Conservation (phyloP, 2,797 vertebrate genomes). For the Alouatta caraya region DNA sequence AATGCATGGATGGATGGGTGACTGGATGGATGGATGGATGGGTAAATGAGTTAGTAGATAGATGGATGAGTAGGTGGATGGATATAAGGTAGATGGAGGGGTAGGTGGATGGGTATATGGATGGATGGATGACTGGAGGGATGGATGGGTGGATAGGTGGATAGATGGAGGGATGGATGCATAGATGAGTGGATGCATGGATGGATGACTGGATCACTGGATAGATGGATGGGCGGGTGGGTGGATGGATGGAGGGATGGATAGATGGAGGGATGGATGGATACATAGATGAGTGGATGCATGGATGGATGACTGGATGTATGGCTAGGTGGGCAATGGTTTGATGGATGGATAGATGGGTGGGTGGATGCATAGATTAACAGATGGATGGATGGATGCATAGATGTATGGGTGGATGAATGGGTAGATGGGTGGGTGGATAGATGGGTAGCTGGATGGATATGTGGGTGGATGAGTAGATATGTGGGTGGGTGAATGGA, state of each 20-base stretch:
- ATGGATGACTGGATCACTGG: background rate
- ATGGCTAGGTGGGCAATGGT: no score
- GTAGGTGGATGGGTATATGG: background rate
- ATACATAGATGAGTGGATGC: background rate
- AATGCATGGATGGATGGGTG: background rate
- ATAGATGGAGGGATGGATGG: no score
- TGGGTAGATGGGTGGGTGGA: background rate
- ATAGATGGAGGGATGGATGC: background rate
- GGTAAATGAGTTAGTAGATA: no score
- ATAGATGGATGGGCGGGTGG: accelerated
- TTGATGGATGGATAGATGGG: background rate
- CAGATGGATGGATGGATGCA: background rate
- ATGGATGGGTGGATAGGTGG: no score
- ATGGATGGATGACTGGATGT: accelerated
- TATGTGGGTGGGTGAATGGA: background rate
- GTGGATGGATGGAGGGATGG: background rate
- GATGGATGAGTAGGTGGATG: background rate
- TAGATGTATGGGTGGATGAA: background rate
- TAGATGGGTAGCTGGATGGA: background rate
- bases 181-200: background rate
- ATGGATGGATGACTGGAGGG: no score
- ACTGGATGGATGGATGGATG: background rate
- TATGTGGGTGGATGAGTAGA: no score
- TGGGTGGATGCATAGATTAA: background rate
- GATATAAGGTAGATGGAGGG: background rate